Evolutionary conservation across 2,888 invertebrate genomes (phyloP).

Genomic region (Clanis bilineata): DNA sequence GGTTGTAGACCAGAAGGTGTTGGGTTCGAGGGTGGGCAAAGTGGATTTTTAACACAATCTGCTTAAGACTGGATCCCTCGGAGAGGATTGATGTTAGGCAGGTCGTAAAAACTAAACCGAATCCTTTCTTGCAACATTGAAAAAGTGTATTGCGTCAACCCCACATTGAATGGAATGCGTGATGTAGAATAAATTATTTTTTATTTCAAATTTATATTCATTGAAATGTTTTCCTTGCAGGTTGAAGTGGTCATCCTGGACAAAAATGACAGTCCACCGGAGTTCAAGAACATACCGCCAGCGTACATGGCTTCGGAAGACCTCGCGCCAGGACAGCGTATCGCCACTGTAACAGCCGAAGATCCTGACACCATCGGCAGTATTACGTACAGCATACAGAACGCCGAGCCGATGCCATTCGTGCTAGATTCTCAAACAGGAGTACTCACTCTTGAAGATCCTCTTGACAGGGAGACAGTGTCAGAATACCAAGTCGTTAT

Average conservation of each 20-base stretch:
- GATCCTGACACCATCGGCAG: constrained; percentile 93
- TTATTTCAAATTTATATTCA: too few relatives aligned
- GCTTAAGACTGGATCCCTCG: too few relatives aligned
- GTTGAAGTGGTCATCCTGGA: constrained; percentile 93
- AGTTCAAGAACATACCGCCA: constrained; percentile 88
- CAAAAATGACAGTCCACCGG: constrained; percentile 97
- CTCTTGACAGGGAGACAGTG: constrained; percentile 91
- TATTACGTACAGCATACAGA: constrained; percentile 87
- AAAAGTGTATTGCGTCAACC: too few relatives aligned
- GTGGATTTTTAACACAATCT: too few relatives aligned
- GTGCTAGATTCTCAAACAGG: constrained; percentile 87
- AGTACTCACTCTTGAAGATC: constrained; percentile 87
- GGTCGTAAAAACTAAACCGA: too few relatives aligned
- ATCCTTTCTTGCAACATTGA: too few relatives aligned
- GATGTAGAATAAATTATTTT: too few relatives aligned
- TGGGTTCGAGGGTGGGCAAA: too few relatives aligned
- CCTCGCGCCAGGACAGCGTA: constrained; percentile 89
- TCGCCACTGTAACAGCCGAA: constrained; percentile 89
- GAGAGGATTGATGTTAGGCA: too few relatives aligned
- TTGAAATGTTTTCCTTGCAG: constrained; percentile 80
- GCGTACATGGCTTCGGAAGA: constrained; percentile 92
- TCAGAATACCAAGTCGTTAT: constrained; percentile 90
- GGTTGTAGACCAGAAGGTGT: too few relatives aligned
- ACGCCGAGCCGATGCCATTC: constrained; percentile 86
- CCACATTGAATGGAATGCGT: too few relatives aligned